Evolutionary conservation across 2,888 invertebrate species (phyloP).

Genomic region (Eudasyphora cyanicolor): DNA sequence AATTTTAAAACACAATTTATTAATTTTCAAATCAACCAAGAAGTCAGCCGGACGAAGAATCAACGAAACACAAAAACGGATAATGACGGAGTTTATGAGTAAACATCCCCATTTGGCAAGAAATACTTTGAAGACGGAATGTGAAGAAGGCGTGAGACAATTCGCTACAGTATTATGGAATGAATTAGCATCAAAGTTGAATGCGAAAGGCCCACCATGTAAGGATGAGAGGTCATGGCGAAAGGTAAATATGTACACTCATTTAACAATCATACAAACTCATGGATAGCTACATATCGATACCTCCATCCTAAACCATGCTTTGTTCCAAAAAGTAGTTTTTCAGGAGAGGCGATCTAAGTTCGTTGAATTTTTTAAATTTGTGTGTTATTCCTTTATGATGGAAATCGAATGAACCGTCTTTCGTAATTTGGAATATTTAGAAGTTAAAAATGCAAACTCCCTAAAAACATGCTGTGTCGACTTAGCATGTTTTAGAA

Average conservation of each 20-base stretch:
- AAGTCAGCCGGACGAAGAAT: not conserved
- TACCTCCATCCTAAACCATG: no score
- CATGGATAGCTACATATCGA: not conserved
- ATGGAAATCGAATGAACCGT: no score
- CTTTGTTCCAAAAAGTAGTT: not conserved
- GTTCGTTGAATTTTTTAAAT: no score
- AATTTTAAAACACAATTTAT: not conserved
- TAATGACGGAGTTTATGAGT: conserved; percentile 11
- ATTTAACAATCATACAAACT: not conserved
- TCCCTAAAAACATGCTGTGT: no score
- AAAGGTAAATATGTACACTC: not conserved
- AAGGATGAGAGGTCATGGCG: conserved; percentile 4
- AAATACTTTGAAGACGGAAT: conserved; percentile 24
- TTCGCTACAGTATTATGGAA: not conserved
- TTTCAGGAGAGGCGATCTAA: no score
- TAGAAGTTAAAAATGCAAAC: no score
- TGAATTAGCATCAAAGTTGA: not conserved
- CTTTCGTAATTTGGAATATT: no score
- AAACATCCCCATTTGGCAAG: conserved; percentile 20
- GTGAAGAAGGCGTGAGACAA: not conserved
- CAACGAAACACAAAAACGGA: conserved; percentile 16
- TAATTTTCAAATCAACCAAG: not conserved
- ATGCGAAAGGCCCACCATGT: conserved; percentile 8
- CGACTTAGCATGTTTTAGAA: no score
- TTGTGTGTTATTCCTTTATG: no score